A percentile compares a stretch with the other conserved stretches of the same genome.
These are phyloP conservation scores for Drosophila mercatorum DNA, from an alignment of 2,888 invertebrate species.

Conservation along the genomic window DNA sequence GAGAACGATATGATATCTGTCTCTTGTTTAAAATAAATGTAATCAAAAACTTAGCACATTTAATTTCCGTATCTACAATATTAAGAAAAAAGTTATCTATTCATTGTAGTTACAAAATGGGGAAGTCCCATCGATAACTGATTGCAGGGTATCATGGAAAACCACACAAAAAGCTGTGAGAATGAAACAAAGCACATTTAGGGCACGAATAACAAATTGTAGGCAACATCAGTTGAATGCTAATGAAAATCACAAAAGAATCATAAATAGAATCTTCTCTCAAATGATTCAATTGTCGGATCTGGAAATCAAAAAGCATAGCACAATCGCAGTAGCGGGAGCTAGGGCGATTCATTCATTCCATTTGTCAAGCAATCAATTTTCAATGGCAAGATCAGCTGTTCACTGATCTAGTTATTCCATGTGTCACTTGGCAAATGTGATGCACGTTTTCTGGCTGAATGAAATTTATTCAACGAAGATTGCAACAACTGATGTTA, in stretches of 20 bases:
- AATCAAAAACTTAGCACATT: no score
- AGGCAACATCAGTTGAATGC: conserved; percentile 16
- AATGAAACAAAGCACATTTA: conserved; percentile 36
- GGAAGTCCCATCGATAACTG: not conserved
- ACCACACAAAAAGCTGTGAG: conserved; percentile 1
- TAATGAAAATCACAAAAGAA: conserved; percentile 13
- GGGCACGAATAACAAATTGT: conserved; percentile 14
- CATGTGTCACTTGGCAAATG: not conserved
- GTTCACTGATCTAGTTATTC: conserved; percentile 7
- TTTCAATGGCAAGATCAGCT: conserved; percentile 24
- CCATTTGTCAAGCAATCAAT: conserved; percentile 12
- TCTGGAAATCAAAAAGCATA: conserved; percentile 6
- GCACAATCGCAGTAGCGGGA: not conserved
- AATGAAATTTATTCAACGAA: conserved; percentile 2
- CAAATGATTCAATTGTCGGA: conserved; percentile 32
- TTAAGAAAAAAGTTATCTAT: no score
- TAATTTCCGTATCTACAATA: no score
- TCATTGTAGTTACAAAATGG: not conserved
- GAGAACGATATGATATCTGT: not conserved
- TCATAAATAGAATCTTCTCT: conserved; percentile 20
- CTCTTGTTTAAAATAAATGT: no score
- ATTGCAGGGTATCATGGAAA: conserved; percentile 7
- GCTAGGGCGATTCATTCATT: conserved; percentile 15
- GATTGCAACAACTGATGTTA: not conserved
- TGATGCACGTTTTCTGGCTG: not conserved